Percentiles rank a stretch among this genome's conserved stretches.
Conservation (phyloP, 1,140 invertebrate genomes). For the Carposina sasakii region DNA sequence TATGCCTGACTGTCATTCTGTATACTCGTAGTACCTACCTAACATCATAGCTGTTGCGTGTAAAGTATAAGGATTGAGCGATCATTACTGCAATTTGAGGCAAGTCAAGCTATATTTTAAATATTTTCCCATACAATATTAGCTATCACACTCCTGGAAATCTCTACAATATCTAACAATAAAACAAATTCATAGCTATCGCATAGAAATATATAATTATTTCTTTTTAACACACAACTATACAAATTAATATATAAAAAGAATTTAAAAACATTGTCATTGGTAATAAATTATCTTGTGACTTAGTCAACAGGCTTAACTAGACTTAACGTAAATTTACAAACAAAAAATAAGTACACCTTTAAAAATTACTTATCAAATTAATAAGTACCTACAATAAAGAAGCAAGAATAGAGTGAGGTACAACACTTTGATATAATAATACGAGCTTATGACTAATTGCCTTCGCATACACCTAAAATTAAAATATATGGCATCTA, state of each 20-base stretch:
- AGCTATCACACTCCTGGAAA: slow-evolving; percentile 58
- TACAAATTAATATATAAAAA: slow-evolving; percentile 49
- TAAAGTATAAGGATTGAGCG: no score
- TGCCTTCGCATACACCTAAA: slow-evolving; percentile 26
- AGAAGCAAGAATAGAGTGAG: slow-evolving; percentile 46
- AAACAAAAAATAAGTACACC: no score
- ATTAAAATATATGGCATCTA: slow-evolving; percentile 59
- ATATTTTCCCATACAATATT: slow-evolving; percentile 47
- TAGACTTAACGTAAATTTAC: slow-evolving; percentile 43
- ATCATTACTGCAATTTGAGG: no score
- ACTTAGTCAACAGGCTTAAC: slow-evolving; percentile 64
- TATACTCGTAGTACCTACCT: no score
- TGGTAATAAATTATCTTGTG: slow-evolving; percentile 71
- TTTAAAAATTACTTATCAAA: no score
- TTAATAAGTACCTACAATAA: slow-evolving; percentile 30
- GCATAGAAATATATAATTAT: slow-evolving; percentile 50
- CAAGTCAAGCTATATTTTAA: no score
- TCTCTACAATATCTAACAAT: slow-evolving; percentile 35
- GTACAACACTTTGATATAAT: slow-evolving; percentile 43
- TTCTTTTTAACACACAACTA: slow-evolving; percentile 48
- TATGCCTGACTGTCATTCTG: no score
- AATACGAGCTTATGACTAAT: slow-evolving; percentile 38
- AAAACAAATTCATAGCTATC: slow-evolving; percentile 39
- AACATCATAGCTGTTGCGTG: no score
- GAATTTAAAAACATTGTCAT: slow-evolving; percentile 65